These are phyloP conservation scores for Cotesia glomerata DNA, from an alignment of 1,140 invertebrate genomes.

Conservation along the genomic window DNA sequence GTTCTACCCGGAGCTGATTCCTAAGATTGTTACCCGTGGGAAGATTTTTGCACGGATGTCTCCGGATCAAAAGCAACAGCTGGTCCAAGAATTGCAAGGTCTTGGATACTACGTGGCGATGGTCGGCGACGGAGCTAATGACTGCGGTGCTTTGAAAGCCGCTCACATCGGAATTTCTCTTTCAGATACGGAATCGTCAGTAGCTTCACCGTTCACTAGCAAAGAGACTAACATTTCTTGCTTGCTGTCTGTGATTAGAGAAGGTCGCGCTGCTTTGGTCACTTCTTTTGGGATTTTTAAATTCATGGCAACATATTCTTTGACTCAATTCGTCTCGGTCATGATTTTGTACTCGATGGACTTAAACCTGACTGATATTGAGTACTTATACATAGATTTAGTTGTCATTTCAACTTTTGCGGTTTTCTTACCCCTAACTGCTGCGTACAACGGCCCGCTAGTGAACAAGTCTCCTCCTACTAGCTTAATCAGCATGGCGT, in stretches of 20 bases:
- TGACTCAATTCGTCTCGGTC: constrained; percentile 93
- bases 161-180: constrained; percentile 94
- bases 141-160: constrained; percentile 92
- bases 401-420: constrained; percentile 82
- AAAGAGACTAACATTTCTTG: constrained; percentile 88
- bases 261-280: constrained; percentile 88
- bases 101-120: constrained; percentile 86
- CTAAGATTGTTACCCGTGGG: constrained; percentile 73
- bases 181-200: constrained; percentile 91
- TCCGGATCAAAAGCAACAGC: constrained; percentile 93
- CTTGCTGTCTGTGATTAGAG: constrained; percentile 77
- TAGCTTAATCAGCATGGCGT: constrained; percentile 64
- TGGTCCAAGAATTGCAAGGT: constrained; percentile 84
- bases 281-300: constrained; percentile 97
- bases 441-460: constrained; percentile 68
- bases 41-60: constrained; percentile 95
- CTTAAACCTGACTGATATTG: constrained; percentile 78
- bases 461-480: constrained; percentile 68
- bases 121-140: constrained; percentile 93
- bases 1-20: constrained; percentile 74
- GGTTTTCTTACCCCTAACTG: constrained; percentile 76
- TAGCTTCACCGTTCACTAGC: constrained; percentile 95
- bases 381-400: constrained; percentile 87
- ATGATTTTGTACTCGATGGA: constrained; percentile 86
- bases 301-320: constrained; percentile 94